A percentile compares a stretch with the other conserved stretches of the same genome.
phyloP scores from a whole-genome alignment of 2,113 vertebrate species.

The Gulo gulo region DNA sequence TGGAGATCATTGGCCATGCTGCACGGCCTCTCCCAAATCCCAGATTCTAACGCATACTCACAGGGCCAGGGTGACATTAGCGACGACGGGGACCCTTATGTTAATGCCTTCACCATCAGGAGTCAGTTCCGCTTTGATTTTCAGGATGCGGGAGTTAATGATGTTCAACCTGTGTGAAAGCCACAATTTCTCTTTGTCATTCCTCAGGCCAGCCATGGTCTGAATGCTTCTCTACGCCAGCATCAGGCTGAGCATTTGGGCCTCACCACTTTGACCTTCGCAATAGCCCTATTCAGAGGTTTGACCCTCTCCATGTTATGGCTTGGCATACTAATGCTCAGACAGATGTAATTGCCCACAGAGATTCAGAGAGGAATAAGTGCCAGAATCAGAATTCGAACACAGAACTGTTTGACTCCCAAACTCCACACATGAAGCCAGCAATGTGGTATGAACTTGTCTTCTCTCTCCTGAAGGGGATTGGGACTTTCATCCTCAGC shows the following conservation, averaged over 20 bases:
- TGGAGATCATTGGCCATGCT: accelerated
- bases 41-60: background rate
- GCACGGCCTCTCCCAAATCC: background rate
- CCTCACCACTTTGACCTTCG: background rate
- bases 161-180: conserved; percentile 20
- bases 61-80: accelerated
- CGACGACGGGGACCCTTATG: accelerated
- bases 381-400: background rate
- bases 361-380: background rate
- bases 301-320: background rate
- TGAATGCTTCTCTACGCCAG: background rate
- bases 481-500: background rate
- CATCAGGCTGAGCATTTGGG: accelerated
- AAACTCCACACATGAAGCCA: background rate
- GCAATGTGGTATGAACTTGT: background rate
- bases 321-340: background rate
- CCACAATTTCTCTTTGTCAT: background rate
- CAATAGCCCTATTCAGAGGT: accelerated
- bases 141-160: accelerated
- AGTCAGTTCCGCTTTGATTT: accelerated
- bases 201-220: background rate
- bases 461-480: background rate
- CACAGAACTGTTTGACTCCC: background rate
- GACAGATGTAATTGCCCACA: too few species aligned
- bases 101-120: accelerated